Base-by-base conservation (phyloP, 2,113 vertebrate genomes). In the Trichechus manatus region DNA sequence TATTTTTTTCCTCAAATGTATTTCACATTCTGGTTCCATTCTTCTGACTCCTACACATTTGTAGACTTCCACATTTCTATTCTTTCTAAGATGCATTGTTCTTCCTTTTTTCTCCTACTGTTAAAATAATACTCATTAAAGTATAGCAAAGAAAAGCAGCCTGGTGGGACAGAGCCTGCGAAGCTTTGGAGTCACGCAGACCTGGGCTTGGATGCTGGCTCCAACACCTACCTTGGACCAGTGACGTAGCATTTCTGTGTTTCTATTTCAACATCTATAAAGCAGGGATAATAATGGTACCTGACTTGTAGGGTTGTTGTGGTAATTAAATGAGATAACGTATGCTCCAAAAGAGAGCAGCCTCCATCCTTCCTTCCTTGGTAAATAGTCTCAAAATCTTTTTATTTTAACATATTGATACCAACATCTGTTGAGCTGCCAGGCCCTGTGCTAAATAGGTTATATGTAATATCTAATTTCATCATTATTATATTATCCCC, bases 61-160 rank as follows among this genome's bases (percentile, higher is more conserved):
- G 13, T 70, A 72, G 36, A 44, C 72, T 70, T 91, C 56, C 63
- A 61, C 44, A 63, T 89, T 89, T 94, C 85, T 90, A 15, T 75
- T 95, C 63, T 63, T 96, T 75, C 50, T 39, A 87, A 79, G 61
- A 66, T 39, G 74, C 61, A 84, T 68, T 81, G 14, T 66, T 79
- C 33, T 82, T 47, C n/a, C 22, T 61, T 10, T 75, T 72, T 87
- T 68, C 47, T 95, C 23, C 36, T 27, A 59, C 22, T 89, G 85
- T 68, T 82, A 87, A 88, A 56, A 33, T 66, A 78, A 53, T 47
- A 79, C 2, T 25, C 75, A 31, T 66, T 42, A 79, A 29, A 0
- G 53, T 89, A 53, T 22, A 75, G 25, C 61, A 89, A 59, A 50
- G 36, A 74, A 87, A 95, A 31, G 3, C 23, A 72, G 31, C 23